phyloP scores from a whole-genome alignment of 2,113 vertebrate species.

The Zosterops borbonicus region DNA sequence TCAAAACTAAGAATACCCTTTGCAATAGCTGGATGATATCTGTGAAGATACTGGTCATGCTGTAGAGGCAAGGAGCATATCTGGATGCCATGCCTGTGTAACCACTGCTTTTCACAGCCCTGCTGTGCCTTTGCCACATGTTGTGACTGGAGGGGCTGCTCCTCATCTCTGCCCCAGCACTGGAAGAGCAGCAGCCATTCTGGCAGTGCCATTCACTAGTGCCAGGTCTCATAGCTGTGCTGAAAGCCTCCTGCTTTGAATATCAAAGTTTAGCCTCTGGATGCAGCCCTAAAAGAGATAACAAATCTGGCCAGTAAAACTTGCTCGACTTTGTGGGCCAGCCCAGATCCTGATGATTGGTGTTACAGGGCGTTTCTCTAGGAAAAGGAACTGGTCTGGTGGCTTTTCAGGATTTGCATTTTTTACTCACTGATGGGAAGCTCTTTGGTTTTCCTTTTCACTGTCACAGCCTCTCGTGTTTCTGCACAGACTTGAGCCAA shows the following conservation, averaged over 20 bases:
- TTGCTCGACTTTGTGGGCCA: background rate
- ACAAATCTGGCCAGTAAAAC: background rate
- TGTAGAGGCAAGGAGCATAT: background rate
- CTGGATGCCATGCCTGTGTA: background rate
- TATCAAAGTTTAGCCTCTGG: slow-evolving; percentile 43
- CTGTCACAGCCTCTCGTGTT: slow-evolving; percentile 29
- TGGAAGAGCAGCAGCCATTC: background rate
- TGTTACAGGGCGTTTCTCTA: slow-evolving; percentile 23
- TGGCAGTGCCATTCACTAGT: rapidly evolving
- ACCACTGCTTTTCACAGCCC: background rate
- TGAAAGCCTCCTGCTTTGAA: background rate
- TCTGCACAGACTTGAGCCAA: slow-evolving; percentile 24
- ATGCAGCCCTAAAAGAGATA: background rate
- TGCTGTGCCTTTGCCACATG: rapidly evolving
- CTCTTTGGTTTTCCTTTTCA: slow-evolving; percentile 23
- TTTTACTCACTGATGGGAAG: slow-evolving; percentile 38
- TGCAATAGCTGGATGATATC: background rate
- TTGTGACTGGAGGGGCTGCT: background rate
- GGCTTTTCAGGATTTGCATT: slow-evolving; percentile 57
- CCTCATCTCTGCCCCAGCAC: background rate
- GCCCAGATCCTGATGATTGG: background rate
- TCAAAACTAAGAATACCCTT: background rate
- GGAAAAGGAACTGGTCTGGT: slow-evolving; percentile 53
- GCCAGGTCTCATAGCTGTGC: background rate
- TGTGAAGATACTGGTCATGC: background rate